Evolutionary conservation across 2,797 vertebrate species (phyloP).

Genomic region (Sebastes oblongus): DNA sequence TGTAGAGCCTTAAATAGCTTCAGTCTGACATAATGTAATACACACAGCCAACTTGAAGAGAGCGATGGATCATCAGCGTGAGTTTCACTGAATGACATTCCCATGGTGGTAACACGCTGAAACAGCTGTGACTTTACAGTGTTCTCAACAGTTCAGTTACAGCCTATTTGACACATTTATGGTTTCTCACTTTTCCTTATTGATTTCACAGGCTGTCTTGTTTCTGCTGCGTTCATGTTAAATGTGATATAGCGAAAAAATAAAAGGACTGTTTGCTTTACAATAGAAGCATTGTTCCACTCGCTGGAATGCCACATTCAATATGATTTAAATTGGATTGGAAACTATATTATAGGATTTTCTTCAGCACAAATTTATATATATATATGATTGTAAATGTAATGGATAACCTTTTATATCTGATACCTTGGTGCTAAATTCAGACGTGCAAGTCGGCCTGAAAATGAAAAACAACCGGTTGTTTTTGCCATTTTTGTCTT

Average conservation of each 20-base stretch:
- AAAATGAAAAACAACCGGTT: neutral
- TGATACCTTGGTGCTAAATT: too few relatives aligned
- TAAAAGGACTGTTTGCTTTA: neutral
- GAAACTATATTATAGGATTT: neutral
- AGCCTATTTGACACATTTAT: neutral
- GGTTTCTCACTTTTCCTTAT: neutral
- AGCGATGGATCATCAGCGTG: neutral
- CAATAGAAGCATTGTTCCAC: neutral
- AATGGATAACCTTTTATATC: neutral
- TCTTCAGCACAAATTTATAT: neutral
- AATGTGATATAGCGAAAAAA: neutral
- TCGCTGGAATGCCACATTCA: neutral
- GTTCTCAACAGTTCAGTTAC: neutral
- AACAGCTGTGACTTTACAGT: neutral
- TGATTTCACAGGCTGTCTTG: neutral
- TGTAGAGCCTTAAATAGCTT: accelerated
- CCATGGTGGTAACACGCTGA: neutral
- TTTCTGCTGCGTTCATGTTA: neutral
- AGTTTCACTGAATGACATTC: neutral
- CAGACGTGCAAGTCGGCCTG: neutral
- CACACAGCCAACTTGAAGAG: neutral
- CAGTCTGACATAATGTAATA: neutral
- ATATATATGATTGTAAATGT: neutral
- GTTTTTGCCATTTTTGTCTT: neutral
- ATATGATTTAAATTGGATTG: neutral